These are phyloP conservation scores for Hemichromis elongatus DNA, from an alignment of 2,113 vertebrate genomes.

Conservation along the genomic window DNA sequence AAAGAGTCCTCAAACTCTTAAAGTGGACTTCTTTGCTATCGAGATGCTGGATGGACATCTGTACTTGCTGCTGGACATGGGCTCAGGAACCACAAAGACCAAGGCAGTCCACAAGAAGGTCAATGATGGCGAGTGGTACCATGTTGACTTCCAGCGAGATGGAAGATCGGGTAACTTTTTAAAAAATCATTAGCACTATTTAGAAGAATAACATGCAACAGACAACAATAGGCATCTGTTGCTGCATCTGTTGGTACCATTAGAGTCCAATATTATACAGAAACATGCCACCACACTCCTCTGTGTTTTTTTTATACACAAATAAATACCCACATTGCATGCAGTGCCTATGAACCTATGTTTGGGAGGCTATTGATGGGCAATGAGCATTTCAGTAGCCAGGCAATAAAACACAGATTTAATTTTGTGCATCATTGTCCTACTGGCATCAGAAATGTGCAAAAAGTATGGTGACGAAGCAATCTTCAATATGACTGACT, in stretches of 20 bases:
- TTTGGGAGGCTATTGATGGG: not conserved
- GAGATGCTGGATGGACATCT: conserved; percentile 97
- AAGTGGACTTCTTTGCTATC: conserved; percentile 97
- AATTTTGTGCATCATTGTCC: not conserved
- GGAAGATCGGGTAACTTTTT: conserved; percentile 86
- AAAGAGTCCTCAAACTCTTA: conserved; percentile 87
- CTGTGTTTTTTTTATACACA: not conserved
- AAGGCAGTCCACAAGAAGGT: conserved; percentile 94
- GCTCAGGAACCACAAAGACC: conserved; percentile 95
- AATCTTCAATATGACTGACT: not conserved
- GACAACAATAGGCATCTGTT: not conserved
- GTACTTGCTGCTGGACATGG: conserved; percentile 95
- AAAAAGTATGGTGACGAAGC: not conserved
- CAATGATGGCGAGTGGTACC: conserved; percentile 99
- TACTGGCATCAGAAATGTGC: not conserved
- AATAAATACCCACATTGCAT: not conserved
- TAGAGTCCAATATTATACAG: not conserved
- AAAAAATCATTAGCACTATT: not conserved
- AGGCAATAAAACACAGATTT: not conserved
- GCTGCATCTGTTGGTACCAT: not conserved
- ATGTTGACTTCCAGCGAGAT: conserved; percentile 96
- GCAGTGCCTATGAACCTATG: not conserved
- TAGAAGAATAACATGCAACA: not conserved
- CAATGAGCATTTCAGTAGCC: not conserved
- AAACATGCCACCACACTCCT: not conserved